A percentile compares a stretch with the other conserved stretches of the same genome.
These are phyloP conservation scores for Eurypyga helias DNA, from an alignment of 2,113 vertebrate species.

Conservation along the genomic window DNA sequence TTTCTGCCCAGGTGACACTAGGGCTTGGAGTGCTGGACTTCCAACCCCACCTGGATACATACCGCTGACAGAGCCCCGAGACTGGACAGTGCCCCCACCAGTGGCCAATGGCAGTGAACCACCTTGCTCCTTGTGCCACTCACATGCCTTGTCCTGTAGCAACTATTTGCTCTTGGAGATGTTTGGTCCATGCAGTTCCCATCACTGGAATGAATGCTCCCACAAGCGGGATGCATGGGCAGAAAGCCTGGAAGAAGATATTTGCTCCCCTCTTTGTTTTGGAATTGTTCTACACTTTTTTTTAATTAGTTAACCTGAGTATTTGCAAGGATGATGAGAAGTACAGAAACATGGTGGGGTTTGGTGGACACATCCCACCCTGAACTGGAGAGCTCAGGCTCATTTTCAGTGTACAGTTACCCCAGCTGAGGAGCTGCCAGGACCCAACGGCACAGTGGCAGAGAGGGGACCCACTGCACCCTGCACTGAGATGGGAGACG, in stretches of 20 bases:
- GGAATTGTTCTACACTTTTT: background rate
- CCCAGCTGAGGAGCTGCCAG: background rate
- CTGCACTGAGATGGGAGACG: fast-evolving
- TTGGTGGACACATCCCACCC: background rate
- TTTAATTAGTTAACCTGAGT: background rate
- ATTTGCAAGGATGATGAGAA: background rate
- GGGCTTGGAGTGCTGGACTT: fast-evolving
- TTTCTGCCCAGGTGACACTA: background rate
- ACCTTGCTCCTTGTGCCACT: background rate
- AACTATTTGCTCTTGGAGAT: background rate
- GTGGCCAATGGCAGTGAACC: background rate
- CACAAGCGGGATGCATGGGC: too few species aligned
- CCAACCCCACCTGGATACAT: fast-evolving
- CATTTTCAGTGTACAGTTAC: background rate
- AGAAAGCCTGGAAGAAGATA: background rate
- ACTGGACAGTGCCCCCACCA: background rate
- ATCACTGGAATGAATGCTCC: background rate
- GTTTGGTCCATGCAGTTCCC: background rate
- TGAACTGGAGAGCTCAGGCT: background rate
- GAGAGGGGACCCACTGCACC: background rate
- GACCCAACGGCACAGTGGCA: fast-evolving
- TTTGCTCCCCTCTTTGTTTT: background rate
- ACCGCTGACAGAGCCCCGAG: background rate
- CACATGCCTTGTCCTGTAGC: background rate
- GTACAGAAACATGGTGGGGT: background rate